These are phyloP conservation scores for Calameuta idolon DNA, from an alignment of 2,888 invertebrate genomes.

Conservation along the genomic window DNA sequence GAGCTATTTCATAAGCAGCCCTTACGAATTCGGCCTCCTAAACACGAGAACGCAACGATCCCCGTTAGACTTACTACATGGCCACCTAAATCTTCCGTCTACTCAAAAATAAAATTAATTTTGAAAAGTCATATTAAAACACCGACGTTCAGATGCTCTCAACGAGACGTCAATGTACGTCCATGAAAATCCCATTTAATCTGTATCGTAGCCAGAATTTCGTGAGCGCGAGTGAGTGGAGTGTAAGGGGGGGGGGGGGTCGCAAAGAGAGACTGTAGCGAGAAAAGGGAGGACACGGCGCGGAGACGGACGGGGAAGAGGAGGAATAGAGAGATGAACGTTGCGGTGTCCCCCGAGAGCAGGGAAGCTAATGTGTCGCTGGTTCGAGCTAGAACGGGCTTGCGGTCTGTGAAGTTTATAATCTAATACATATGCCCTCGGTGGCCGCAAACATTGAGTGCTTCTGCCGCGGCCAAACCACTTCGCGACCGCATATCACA, in stretches of 20 bases:
- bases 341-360: constrained; percentile 22
- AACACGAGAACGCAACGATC: neutral
- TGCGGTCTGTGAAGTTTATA: constrained; percentile 64
- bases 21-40: neutral
- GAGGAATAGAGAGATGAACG: constrained; percentile 20
- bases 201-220: neutral
- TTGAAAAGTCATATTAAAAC: neutral
- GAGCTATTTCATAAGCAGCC: neutral
- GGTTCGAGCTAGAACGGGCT: constrained; percentile 29
- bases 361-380: constrained; percentile 51
- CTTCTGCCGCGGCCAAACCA: constrained; percentile 60
- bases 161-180: neutral
- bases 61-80: neutral
- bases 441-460: constrained; percentile 60
- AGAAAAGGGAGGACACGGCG: neutral
- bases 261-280: neutral
- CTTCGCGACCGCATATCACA: constrained; percentile 59
- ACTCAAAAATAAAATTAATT: neutral
- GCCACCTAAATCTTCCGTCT: neutral
- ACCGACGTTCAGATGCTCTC: neutral
- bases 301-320: neutral
- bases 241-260: neutral
- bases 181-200: neutral
- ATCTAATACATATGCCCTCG: constrained; percentile 61
- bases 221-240: neutral